Percentiles rank a stretch among this genome's conserved stretches.
Conservation (phyloP, 2,888 invertebrate species). For the Epiblema foenella region DNA sequence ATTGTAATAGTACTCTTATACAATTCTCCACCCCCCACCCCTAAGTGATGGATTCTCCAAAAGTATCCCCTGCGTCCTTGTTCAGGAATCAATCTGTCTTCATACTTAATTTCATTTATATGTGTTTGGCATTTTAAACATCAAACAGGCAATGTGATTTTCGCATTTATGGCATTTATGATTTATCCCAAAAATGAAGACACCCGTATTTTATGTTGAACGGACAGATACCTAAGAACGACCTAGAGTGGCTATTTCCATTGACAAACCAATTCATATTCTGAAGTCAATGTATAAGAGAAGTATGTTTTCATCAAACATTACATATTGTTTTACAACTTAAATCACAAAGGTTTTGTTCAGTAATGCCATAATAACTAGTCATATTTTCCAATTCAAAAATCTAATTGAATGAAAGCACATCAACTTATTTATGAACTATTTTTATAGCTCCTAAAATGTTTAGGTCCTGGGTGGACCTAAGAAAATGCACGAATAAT, state of each 20-base stretch:
- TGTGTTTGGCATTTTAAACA: neutral
- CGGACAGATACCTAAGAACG: neutral
- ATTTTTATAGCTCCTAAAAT: neutral
- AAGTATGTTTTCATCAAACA: neutral
- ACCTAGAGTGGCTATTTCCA: neutral
- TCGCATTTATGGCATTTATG: no score
- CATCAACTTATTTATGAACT: slow-evolving; percentile 10
- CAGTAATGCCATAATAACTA: slow-evolving; percentile 50
- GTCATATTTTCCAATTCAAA: slow-evolving; percentile 46
- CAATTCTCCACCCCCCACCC: neutral
- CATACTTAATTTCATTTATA: neutral
- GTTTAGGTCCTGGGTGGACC: no score
- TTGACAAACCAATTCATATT: neutral
- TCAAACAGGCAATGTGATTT: neutral
- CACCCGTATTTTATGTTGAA: no score
- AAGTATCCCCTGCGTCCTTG: no score
- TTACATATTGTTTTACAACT: neutral
- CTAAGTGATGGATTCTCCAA: neutral
- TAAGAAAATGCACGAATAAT: no score
- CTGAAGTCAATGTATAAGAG: neutral
- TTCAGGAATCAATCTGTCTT: no score
- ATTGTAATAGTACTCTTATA: neutral
- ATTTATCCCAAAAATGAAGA: no score
- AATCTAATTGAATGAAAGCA: slow-evolving; percentile 9
- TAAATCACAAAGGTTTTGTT: neutral